These are phyloP conservation scores for Crepidodera aurea DNA, from an alignment of 2,888 invertebrate genomes.

Conservation along the genomic window DNA sequence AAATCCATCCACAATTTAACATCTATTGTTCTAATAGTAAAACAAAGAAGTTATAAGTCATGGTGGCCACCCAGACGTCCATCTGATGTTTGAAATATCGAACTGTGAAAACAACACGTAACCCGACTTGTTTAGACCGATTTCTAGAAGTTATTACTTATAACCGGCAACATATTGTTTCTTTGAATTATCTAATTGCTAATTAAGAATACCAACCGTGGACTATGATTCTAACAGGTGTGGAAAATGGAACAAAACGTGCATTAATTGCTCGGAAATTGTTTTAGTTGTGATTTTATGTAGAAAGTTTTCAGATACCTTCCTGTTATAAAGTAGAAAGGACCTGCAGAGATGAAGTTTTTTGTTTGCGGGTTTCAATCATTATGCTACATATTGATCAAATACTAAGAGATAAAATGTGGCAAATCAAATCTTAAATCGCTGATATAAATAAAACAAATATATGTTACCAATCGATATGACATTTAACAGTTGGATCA, in stretches of 20 bases:
- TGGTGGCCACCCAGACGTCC: constrained; percentile 12
- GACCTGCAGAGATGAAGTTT: too few species aligned
- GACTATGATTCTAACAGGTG: background rate
- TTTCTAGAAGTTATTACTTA: background rate
- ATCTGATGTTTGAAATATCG: background rate
- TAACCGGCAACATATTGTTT: background rate
- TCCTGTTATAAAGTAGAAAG: too few species aligned
- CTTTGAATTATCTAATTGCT: background rate
- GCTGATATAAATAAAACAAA: too few species aligned
- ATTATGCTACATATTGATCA: too few species aligned
- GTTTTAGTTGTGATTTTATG: too few species aligned
- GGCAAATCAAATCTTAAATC: too few species aligned
- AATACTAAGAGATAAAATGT: too few species aligned
- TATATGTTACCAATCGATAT: too few species aligned
- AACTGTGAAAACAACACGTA: constrained; percentile 14
- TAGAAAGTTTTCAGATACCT: too few species aligned
- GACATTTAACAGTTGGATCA: too few species aligned
- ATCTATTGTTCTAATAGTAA: constrained; percentile 5
- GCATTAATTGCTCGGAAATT: too few species aligned
- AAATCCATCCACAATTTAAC: background rate
- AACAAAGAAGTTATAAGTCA: constrained; percentile 13
- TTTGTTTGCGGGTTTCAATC: too few species aligned
- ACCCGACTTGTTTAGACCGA: background rate
- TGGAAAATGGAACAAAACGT: background rate
- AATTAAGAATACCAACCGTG: background rate